These are phyloP conservation scores for Ormyrus thymus DNA, from an alignment of 2,888 invertebrate species.

Conservation along the genomic window DNA sequence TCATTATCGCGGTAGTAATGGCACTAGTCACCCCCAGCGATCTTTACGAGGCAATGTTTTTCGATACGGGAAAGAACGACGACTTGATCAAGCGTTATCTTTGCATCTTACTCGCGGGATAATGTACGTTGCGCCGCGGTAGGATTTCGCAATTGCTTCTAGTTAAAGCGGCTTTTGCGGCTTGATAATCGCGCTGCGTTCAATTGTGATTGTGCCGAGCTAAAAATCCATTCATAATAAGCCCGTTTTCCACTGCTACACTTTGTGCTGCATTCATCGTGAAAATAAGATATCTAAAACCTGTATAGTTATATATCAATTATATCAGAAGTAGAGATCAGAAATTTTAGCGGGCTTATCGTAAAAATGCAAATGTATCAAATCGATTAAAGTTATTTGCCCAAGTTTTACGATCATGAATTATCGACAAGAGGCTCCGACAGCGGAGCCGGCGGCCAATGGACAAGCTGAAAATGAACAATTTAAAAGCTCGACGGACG, in stretches of 20 bases:
- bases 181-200: neutral
- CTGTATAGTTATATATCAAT: too few relatives aligned
- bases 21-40: neutral
- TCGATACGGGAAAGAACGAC: neutral
- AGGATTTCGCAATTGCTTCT: conserved; percentile 27
- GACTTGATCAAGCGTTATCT: conserved; percentile 20
- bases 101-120: neutral
- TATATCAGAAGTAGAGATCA: too few relatives aligned
- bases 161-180: neutral
- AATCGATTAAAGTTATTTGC: too few relatives aligned
- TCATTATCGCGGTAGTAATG: conserved; percentile 37
- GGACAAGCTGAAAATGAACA: conserved; percentile 21
- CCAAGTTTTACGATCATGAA: neutral
- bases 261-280: too few relatives aligned
- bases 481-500: conserved; percentile 17
- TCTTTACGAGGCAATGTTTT: conserved; percentile 9
- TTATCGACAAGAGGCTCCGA: neutral
- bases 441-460: too few relatives aligned
- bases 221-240: too few relatives aligned
- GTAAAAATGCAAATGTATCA: too few relatives aligned
- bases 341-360: too few relatives aligned
- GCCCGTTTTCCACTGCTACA: too few relatives aligned
- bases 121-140: neutral
- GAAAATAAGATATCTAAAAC: too few relatives aligned
- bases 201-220: too few relatives aligned